These are phyloP conservation scores for Neocloeon triangulifer DNA, from an alignment of 1,140 invertebrate genomes.

Conservation along the genomic window DNA sequence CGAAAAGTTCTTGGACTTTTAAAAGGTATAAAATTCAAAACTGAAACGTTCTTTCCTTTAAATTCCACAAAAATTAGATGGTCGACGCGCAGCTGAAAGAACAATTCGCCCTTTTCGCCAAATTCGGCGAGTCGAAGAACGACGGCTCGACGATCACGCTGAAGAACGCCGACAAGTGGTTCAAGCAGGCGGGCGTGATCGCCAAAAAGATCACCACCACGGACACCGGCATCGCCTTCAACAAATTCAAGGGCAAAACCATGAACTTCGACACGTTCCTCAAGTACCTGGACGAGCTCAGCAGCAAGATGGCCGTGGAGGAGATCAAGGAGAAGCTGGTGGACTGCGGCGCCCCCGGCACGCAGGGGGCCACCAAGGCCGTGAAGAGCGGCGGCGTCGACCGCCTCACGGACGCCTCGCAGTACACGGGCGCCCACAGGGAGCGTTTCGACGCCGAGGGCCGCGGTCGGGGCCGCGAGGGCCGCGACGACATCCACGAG, in stretches of 20 bases:
- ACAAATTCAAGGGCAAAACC: conserved; percentile 39
- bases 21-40: too few relatives aligned
- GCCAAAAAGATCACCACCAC: conserved; percentile 42
- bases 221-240: conserved; percentile 41
- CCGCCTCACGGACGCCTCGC: conserved; percentile 27
- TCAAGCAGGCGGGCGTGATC: conserved; percentile 51
- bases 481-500: conserved; percentile 18
- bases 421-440: conserved; percentile 27
- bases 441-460: conserved; percentile 23
- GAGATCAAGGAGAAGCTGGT: conserved; percentile 29
- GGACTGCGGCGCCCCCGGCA: conserved; percentile 25
- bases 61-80: too few relatives aligned
- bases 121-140: conserved; percentile 40
- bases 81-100: too few relatives aligned
- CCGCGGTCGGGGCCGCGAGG: conserved; percentile 22
- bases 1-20: too few relatives aligned
- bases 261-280: too few relatives aligned
- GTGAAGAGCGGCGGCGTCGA: conserved; percentile 18
- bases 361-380: conserved; percentile 13
- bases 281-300: conserved; percentile 28
- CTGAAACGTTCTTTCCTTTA: too few relatives aligned
- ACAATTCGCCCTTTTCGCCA: conserved; percentile 31
- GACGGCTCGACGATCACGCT: conserved; percentile 41
- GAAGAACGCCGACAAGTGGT: conserved; percentile 50
- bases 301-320: conserved; percentile 26